phyloP scores from a whole-genome alignment of 2,113 vertebrate genomes.

The Myrmophylax atrothorax region DNA sequence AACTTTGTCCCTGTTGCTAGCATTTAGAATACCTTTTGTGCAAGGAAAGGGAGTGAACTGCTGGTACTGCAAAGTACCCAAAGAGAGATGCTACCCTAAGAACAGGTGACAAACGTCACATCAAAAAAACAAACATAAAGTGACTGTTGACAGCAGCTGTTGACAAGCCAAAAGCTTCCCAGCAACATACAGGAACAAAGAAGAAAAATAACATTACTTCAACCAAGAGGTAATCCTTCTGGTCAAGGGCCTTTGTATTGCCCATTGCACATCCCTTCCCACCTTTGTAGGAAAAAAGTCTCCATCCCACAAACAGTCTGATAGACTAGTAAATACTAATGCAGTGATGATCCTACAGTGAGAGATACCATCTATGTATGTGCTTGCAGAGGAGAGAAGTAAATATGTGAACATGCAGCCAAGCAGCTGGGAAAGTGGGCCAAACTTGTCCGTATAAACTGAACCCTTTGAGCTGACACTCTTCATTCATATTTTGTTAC shows the following conservation, averaged over 20 bases:
- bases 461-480: background rate
- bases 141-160: background rate
- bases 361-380: background rate
- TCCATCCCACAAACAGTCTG: background rate
- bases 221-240: background rate
- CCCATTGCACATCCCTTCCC: background rate
- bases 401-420: background rate
- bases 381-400: background rate
- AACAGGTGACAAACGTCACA: background rate
- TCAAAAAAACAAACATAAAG: background rate
- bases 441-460: background rate
- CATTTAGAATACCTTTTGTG: background rate
- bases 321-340: background rate
- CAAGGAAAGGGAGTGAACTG: background rate
- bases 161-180: background rate
- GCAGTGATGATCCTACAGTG: background rate
- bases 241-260: background rate
- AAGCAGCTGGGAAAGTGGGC: background rate
- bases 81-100: background rate
- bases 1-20: background rate
- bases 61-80: background rate
- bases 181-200: background rate
- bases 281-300: background rate
- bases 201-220: background rate
- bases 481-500: background rate